A percentile compares a stretch with the other conserved stretches of the same genome.
These are phyloP conservation scores for Cephus cinctus DNA, from an alignment of 1,140 invertebrate species.

Conservation along the genomic window DNA sequence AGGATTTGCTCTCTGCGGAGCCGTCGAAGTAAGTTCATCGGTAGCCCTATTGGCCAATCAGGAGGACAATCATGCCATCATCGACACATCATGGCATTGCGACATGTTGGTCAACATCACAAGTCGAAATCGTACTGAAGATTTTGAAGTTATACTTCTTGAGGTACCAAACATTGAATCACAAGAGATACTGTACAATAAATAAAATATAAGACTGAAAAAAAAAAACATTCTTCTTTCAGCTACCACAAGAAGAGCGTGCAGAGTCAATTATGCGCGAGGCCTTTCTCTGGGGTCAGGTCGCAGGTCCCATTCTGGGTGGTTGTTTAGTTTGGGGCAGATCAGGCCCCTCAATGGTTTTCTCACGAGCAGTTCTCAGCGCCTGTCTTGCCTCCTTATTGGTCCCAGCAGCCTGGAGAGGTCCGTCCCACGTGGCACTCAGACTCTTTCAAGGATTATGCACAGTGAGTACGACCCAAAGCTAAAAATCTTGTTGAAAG, in stretches of 20 bases:
- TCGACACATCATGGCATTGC: conserved; percentile 53
- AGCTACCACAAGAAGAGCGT: conserved; percentile 57
- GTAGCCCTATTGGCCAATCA: conserved; percentile 58
- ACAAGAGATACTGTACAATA: not conserved
- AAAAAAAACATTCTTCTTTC: conserved; percentile 23
- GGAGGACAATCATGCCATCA: conserved; percentile 50
- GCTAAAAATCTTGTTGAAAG: not conserved
- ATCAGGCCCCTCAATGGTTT: conserved; percentile 59
- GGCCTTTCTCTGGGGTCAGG: conserved; percentile 61
- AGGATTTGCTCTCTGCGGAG: conserved; percentile 59
- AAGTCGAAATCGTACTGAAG: conserved; percentile 48
- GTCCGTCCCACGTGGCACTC: conserved; percentile 59
- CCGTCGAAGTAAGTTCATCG: conserved; percentile 59
- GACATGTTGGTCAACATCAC: conserved; percentile 50
- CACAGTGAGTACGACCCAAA: conserved; percentile 45
- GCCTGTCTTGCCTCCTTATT: conserved; percentile 57
- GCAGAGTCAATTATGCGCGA: conserved; percentile 59
- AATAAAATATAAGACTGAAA: too few species aligned
- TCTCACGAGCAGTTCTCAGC: conserved; percentile 58
- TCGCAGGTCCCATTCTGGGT: conserved; percentile 58
- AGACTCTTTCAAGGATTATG: conserved; percentile 60
- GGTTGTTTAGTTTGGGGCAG: conserved; percentile 60
- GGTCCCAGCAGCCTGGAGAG: conserved; percentile 61
- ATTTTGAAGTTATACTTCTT: conserved; percentile 47
- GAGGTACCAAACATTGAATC: conserved; percentile 29